Evolutionary conservation across 2,113 vertebrate genomes (phyloP).

Genomic region (Murina feae): DNA sequence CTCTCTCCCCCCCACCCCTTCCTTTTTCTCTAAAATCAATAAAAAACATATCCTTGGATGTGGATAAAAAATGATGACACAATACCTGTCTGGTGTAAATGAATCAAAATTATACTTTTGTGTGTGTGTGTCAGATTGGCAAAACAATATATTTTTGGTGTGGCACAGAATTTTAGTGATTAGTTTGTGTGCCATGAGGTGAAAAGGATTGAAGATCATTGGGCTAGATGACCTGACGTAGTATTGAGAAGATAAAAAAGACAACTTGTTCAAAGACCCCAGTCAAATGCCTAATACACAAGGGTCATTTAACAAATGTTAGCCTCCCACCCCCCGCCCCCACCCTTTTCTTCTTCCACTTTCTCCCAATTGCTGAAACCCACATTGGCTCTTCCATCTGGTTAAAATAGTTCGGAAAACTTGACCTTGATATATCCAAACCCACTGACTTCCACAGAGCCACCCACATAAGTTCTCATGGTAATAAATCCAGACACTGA

Average conservation of each 20-base stretch:
- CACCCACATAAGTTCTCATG: constrained; percentile 32
- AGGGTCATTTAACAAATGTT: background rate
- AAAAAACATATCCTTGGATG: background rate
- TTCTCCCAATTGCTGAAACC: background rate
- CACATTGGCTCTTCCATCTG: constrained; percentile 3
- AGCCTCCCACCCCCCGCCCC: background rate
- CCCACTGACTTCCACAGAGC: constrained; percentile 33
- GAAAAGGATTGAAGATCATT: background rate
- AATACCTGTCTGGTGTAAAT: background rate
- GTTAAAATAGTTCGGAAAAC: constrained; percentile 36
- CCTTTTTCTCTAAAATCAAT: background rate
- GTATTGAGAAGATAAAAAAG: background rate
- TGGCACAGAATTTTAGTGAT: background rate
- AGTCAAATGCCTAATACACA: background rate
- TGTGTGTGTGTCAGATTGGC: background rate
- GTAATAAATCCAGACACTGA: constrained; percentile 32
- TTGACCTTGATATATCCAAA: constrained; percentile 20
- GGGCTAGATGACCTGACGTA: background rate
- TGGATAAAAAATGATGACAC: background rate
- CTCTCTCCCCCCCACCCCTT: background rate
- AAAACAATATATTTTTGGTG: background rate
- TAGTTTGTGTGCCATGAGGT: background rate
- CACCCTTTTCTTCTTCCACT: background rate
- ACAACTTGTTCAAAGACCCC: background rate
- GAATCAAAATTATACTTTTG: background rate